phyloP scores from a whole-genome alignment of 2,888 invertebrate species.

The Ganaspis brasiliensis region DNA sequence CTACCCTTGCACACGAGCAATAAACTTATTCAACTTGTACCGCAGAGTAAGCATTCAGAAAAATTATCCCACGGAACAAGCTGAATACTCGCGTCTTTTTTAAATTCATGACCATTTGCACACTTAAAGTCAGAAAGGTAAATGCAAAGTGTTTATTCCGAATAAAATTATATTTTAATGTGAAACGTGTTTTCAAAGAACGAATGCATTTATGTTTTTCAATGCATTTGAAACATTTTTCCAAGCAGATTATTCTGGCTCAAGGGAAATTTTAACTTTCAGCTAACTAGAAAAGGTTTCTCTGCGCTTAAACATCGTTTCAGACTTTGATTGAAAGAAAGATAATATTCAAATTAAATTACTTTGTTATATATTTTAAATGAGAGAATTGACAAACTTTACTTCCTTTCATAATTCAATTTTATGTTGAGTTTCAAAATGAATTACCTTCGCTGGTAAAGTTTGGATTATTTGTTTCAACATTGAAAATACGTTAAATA shows the following conservation, averaged over 20 bases:
- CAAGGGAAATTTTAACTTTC: background rate
- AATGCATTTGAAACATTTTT: slow-evolving; percentile 10
- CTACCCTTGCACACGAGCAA: slow-evolving; percentile 48
- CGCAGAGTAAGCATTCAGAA: slow-evolving; percentile 51
- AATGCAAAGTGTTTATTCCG: slow-evolving; percentile 33
- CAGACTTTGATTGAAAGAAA: background rate
- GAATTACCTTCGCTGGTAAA: no score
- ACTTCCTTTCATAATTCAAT: background rate
- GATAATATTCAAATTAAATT: background rate
- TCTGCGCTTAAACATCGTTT: background rate
- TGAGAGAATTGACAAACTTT: background rate
- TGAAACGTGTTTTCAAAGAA: background rate
- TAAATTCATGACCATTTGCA: slow-evolving; percentile 40
- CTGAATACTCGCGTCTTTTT: slow-evolving; percentile 23
- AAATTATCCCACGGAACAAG: slow-evolving; percentile 37
- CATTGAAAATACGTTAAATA: no score
- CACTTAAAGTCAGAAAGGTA: slow-evolving; percentile 32
- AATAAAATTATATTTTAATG: slow-evolving; percentile 35
- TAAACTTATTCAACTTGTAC: slow-evolving; percentile 55
- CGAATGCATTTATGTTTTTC: background rate
- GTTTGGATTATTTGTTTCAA: no score
- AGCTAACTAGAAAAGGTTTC: background rate
- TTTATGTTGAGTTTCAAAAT: no score
- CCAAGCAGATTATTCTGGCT: background rate
- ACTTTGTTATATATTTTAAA: no score